phyloP scores from a whole-genome alignment of 2,888 invertebrate species.

The Cetonia aurata region DNA sequence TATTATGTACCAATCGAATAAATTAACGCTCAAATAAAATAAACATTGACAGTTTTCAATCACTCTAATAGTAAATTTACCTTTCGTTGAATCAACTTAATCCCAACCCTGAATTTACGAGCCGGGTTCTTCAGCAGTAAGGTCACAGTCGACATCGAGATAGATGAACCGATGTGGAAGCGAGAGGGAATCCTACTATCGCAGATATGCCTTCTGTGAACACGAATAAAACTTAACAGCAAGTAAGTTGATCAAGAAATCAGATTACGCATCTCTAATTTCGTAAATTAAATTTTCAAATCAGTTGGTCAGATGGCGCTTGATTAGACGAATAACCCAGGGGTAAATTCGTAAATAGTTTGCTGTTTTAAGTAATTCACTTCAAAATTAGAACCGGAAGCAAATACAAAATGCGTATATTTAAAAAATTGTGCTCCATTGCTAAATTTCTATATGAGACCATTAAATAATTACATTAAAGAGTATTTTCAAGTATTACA shows the following conservation, averaged over 20 bases:
- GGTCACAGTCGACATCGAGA: conserved; percentile 10
- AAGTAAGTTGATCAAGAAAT: conserved; percentile 28
- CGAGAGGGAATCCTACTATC: conserved; percentile 1
- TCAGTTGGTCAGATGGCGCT: conserved; percentile 7
- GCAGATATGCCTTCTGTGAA: not conserved
- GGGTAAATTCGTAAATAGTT: not conserved
- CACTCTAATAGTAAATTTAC: conserved; percentile 34
- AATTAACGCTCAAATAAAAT: conserved; percentile 19
- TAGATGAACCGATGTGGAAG: conserved; percentile 29
- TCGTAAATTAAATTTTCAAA: conserved; percentile 30
- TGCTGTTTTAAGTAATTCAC: not conserved
- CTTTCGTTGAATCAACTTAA: conserved; percentile 32
- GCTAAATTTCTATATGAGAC: no score
- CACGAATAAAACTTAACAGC: conserved; percentile 16
- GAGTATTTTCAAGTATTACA: no score
- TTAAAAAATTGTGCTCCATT: no score
- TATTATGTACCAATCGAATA: not conserved
- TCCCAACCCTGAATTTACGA: conserved; percentile 30
- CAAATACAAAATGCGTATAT: no score
- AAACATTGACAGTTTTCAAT: conserved; percentile 39
- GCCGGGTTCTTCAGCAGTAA: conserved; percentile 12
- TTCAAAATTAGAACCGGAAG: no score
- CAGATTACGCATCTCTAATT: conserved; percentile 25
- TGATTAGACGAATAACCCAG: not conserved
- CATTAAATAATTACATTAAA: no score